phyloP scores from a whole-genome alignment of 2,888 invertebrate species.

The Spilosoma lubricipeda region DNA sequence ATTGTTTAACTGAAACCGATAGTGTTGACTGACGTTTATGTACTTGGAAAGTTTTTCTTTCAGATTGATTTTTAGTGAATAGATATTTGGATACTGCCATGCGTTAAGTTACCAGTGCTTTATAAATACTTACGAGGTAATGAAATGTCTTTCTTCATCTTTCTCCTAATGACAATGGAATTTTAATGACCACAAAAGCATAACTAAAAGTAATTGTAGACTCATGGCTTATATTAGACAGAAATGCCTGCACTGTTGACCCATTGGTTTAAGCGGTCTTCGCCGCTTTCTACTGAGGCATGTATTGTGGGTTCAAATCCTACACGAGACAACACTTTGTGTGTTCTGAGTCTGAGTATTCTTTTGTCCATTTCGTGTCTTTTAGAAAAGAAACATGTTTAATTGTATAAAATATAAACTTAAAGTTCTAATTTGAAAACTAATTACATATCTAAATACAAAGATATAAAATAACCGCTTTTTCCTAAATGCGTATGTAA shows the following conservation, averaged over 20 bases:
- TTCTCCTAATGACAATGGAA: background rate
- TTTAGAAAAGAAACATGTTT: too few relatives aligned
- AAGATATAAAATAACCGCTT: too few relatives aligned
- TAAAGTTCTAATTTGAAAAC: background rate
- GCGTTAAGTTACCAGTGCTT: background rate
- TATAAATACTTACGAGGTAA: background rate
- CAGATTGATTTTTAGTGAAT: background rate
- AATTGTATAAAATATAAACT: background rate
- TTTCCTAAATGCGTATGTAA: too few relatives aligned
- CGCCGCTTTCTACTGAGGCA: too few relatives aligned
- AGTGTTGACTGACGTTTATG: background rate
- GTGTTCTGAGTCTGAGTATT: too few relatives aligned
- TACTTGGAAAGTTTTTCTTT: background rate
- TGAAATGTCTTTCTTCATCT: background rate
- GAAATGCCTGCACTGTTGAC: too few relatives aligned
- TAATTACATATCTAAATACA: too few relatives aligned
- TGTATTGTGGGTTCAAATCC: too few relatives aligned
- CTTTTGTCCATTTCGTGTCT: too few relatives aligned
- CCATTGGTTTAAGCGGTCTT: too few relatives aligned
- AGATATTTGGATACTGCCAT: background rate
- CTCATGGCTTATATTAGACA: background rate
- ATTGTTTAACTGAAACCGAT: constrained; percentile 26
- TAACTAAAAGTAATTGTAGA: background rate
- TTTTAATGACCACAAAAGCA: background rate
- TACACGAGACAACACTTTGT: too few relatives aligned